Conservation (phyloP, 2,797 vertebrate species). For the Clarias pachynema region DNA sequence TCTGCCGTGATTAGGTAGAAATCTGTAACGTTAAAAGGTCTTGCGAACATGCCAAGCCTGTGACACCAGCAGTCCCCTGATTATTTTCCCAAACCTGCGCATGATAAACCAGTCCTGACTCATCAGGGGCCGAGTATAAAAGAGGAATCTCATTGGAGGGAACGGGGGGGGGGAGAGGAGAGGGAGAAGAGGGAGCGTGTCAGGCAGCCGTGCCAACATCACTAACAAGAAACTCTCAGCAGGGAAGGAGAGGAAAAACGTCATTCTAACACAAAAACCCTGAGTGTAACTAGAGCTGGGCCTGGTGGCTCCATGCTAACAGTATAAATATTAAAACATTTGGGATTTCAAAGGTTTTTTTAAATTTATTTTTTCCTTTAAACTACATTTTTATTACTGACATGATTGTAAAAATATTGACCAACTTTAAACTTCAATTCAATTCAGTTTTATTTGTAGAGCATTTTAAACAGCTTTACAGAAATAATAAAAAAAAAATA, state of each 20-base stretch:
- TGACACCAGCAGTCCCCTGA: not conserved
- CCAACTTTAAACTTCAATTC: too few relatives aligned
- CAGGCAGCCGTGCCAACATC: not conserved
- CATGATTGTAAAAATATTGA: not conserved
- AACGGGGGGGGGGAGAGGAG: not conserved
- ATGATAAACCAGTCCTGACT: not conserved
- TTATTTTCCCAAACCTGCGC: not conserved
- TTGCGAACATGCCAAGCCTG: not conserved
- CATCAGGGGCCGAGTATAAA: constrained; percentile 6
- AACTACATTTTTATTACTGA: not conserved
- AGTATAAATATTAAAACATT: not conserved
- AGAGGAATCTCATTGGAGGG: not conserved
- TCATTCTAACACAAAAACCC: not conserved
- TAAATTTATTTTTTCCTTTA: too few relatives aligned
- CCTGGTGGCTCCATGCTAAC: not conserved
- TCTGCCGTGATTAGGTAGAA: not conserved
- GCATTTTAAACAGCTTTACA: too few relatives aligned
- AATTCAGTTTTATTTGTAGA: too few relatives aligned
- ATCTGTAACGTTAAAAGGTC: not conserved
- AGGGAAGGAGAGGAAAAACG: not conserved
- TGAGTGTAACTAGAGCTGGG: not conserved
- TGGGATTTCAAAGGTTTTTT: too few relatives aligned
- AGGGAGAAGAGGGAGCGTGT: constrained; percentile 1
- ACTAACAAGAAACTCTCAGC: constrained; percentile 33
- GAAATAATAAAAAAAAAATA: too few relatives aligned